phyloP scores from a whole-genome alignment of 2,888 invertebrate species.

The Pammene aurita region DNA sequence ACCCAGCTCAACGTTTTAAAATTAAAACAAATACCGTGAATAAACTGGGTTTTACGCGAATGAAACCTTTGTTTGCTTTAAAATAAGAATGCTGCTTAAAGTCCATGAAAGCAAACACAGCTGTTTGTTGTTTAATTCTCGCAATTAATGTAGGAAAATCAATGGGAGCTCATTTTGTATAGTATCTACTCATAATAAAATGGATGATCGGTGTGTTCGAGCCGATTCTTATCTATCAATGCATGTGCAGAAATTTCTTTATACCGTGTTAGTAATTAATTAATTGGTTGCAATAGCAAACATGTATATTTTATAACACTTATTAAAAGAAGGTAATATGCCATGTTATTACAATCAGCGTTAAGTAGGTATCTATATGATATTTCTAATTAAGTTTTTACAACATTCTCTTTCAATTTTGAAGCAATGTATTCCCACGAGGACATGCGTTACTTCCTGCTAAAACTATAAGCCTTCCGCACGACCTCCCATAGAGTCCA shows the following conservation, averaged over 20 bases:
- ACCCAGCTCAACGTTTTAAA: conserved; percentile 57
- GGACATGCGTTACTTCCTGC: conserved; percentile 36
- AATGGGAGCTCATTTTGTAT: conserved; percentile 75
- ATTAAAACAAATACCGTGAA: conserved; percentile 45
- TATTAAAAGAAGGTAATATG: not conserved
- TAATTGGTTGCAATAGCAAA: conserved; percentile 15
- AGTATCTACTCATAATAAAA: conserved; percentile 67
- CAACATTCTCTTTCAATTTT: conserved; percentile 2
- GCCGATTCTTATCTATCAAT: conserved; percentile 56
- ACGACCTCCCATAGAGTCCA: conserved; percentile 59
- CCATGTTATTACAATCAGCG: not conserved
- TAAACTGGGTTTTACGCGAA: conserved; percentile 44
- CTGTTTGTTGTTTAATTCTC: conserved; percentile 53
- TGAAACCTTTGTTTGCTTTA: conserved; percentile 41
- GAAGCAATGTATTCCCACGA: conserved; percentile 15
- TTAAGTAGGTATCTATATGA: not conserved
- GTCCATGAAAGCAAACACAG: conserved; percentile 34
- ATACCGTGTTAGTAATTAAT: conserved; percentile 17
- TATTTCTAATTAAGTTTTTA: conserved; percentile 1
- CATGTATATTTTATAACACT: not conserved
- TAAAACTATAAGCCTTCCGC: conserved; percentile 44
- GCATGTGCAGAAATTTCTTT: conserved; percentile 36
- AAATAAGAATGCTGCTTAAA: conserved; percentile 41
- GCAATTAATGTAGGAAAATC: conserved; percentile 77
- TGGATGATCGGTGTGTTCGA: conserved; percentile 66